Conservation (phyloP, 2,113 vertebrate species). For the Lycaon pictus region DNA sequence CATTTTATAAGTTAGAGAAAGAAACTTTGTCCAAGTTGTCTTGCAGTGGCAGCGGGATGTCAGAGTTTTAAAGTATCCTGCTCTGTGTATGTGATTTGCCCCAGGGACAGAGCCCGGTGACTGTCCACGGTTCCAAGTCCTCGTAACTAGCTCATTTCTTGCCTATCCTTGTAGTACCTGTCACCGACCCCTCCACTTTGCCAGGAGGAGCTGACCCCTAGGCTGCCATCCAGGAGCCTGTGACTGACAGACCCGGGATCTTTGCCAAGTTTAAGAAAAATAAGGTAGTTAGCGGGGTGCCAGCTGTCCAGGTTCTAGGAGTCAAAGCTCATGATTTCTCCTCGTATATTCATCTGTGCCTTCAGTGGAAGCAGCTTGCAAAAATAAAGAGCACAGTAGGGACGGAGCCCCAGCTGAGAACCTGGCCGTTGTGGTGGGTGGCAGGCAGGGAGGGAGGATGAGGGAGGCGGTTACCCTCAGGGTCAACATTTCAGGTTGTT, state of each 20-base stretch:
- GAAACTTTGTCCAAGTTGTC: not conserved
- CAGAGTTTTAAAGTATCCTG: not conserved
- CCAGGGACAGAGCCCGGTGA: not conserved
- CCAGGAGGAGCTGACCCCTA: too few species aligned
- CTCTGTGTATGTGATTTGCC: not conserved
- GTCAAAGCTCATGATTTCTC: not conserved
- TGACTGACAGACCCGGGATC: not conserved
- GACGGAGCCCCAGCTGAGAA: not conserved
- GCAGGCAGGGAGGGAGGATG: not conserved
- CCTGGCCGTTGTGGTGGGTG: accelerated
- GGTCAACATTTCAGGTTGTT: not conserved
- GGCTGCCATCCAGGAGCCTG: not conserved
- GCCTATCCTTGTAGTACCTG: not conserved
- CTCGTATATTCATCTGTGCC: not conserved
- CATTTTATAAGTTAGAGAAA: not conserved
- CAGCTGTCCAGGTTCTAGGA: too few species aligned
- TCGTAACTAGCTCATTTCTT: not conserved
- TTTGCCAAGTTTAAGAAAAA: not conserved
- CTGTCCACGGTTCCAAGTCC: accelerated
- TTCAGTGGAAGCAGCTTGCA: not conserved
- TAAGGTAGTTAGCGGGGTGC: not conserved
- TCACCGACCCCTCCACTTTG: not conserved
- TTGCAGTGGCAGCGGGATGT: too few species aligned
- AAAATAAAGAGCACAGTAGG: accelerated
- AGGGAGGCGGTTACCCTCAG: accelerated